phyloP scores from a whole-genome alignment of 2,113 vertebrate species.

The Nicator chloris region DNA sequence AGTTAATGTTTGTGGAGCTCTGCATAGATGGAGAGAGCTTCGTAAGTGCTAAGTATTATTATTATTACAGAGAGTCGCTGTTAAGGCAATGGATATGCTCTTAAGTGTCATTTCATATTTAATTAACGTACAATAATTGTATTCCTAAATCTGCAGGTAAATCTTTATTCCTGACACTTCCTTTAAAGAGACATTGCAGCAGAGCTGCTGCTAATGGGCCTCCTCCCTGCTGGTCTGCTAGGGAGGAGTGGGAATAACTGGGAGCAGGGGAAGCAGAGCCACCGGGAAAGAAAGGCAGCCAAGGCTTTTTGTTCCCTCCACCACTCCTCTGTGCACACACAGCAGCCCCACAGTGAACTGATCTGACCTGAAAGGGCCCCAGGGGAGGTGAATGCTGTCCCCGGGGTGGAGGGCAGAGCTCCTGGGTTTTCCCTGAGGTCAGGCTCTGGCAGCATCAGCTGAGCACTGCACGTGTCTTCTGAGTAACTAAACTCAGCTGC shows the following conservation, averaged over 20 bases:
- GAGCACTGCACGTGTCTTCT: neutral
- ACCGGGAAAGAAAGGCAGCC: neutral
- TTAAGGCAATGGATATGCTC: constrained; percentile 71
- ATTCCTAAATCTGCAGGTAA: constrained; percentile 60
- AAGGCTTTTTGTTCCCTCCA: neutral
- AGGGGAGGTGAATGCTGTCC: neutral
- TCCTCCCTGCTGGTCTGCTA: neutral
- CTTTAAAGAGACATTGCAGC: constrained; percentile 44
- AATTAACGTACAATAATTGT: constrained; percentile 67
- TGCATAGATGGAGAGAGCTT: constrained; percentile 40
- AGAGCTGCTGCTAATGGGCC: neutral
- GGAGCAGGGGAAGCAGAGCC: neutral
- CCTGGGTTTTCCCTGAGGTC: neutral
- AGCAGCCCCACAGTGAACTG: rapidly evolving
- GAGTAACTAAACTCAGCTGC: neutral
- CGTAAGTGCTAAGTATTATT: constrained; percentile 66
- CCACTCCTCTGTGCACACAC: neutral
- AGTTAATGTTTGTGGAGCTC: constrained; percentile 61
- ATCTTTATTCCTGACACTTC: constrained; percentile 53
- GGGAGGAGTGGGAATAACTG: neutral
- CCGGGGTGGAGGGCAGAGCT: neutral
- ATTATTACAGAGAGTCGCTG: constrained; percentile 61
- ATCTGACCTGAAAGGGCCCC: neutral
- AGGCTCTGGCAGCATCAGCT: neutral
- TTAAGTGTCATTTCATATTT: constrained; percentile 69